phyloP scores from a whole-genome alignment of 2,888 invertebrate genomes.

The Zaprionus obscuricornis region DNA sequence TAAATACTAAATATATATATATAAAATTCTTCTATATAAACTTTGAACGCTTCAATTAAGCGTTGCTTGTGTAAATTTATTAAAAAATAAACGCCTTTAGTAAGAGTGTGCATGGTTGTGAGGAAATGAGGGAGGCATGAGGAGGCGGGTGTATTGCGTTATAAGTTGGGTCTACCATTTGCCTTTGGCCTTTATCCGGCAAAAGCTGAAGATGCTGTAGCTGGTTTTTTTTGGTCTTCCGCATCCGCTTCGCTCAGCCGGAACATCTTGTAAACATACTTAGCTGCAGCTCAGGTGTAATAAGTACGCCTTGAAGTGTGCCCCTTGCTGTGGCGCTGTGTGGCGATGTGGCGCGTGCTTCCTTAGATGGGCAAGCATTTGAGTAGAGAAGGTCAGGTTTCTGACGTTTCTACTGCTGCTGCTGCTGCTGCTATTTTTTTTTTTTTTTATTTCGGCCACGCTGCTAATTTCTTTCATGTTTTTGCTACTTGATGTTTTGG shows the following conservation, averaged over 20 bases:
- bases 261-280: conserved; percentile 76
- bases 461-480: conserved; percentile 74
- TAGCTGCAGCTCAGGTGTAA: conserved; percentile 77
- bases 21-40: no score
- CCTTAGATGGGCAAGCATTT: conserved; percentile 1
- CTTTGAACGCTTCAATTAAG: no score
- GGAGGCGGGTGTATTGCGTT: no score
- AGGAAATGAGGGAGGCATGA: no score
- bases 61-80: conserved; percentile 59
- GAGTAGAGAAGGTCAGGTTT: conserved; percentile 44
- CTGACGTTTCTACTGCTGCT: background rate
- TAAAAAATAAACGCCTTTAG: conserved; percentile 62
- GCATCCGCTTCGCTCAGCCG: conserved; percentile 49
- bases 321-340: conserved; percentile 19
- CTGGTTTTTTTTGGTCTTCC: background rate
- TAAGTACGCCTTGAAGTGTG: conserved; percentile 63
- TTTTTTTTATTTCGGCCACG: conserved; percentile 55
- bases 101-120: background rate
- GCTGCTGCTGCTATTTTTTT: conserved; percentile 5
- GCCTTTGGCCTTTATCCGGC: no score
- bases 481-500: conserved; percentile 7
- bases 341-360: conserved; percentile 22
- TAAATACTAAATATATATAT: no score
- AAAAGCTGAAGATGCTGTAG: no score
- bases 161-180: no score